A percentile compares a stretch with the other conserved stretches of the same genome.
Conservation (phyloP, 1,140 invertebrate genomes). For the Ceratina australensis region DNA sequence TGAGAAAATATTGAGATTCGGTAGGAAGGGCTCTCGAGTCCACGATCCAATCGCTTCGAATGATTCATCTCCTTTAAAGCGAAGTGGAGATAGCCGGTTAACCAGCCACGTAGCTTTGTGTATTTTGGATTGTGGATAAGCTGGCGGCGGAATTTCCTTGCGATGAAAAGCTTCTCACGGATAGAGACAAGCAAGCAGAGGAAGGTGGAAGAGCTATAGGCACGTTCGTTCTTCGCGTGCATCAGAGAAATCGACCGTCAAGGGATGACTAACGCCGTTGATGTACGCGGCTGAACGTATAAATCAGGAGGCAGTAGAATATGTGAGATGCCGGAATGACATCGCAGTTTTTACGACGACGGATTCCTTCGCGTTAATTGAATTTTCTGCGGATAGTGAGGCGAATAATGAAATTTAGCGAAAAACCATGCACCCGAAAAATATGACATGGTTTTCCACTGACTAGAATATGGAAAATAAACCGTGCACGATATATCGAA, state of each 20-base stretch:
- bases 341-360: not conserved
- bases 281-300: too few relatives aligned
- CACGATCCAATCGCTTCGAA: not conserved
- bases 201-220: conserved; percentile 21
- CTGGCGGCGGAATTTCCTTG: conserved; percentile 62
- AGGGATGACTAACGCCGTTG: conserved; percentile 32
- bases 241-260: conserved; percentile 52
- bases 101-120: conserved; percentile 64
- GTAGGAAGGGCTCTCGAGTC: too few relatives aligned
- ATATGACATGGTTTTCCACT: not conserved
- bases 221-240: conserved; percentile 36
- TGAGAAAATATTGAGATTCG: not conserved
- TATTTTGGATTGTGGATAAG: conserved; percentile 61
- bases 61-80: conserved; percentile 63
- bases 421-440: not conserved
- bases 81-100: conserved; percentile 48
- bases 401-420: not conserved
- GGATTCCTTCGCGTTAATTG: conserved; percentile 11
- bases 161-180: conserved; percentile 48
- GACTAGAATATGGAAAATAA: not conserved
- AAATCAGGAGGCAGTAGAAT: too few relatives aligned
- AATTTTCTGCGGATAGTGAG: conserved; percentile 12
- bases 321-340: not conserved
- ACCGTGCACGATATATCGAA: not conserved
- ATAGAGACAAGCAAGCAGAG: conserved; percentile 6